Conservation (phyloP, 2,888 invertebrate species). For the Aspidiotus rigidus region DNA sequence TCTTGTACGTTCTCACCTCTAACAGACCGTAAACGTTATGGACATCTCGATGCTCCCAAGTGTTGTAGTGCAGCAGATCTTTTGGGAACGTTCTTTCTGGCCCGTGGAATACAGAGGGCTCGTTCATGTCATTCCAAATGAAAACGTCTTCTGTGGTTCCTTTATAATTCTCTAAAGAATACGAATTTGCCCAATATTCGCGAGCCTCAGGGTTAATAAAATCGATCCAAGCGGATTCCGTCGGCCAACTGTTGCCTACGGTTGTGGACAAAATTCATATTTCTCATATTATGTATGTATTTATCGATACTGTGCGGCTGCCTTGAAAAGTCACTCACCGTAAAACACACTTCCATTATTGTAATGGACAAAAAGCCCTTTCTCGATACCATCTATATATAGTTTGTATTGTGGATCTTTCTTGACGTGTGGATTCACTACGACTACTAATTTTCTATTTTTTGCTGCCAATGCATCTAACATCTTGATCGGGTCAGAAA, state of each 20-base stretch:
- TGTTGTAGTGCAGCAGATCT: slow-evolving; percentile 76
- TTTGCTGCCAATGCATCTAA: slow-evolving; percentile 76
- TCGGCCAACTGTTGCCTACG: slow-evolving; percentile 90
- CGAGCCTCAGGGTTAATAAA: slow-evolving; percentile 78
- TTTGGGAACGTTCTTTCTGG: slow-evolving; percentile 98
- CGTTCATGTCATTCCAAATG: slow-evolving; percentile 99
- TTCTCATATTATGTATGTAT: background rate
- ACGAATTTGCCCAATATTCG: slow-evolving; percentile 68
- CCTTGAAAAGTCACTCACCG: slow-evolving; percentile 57
- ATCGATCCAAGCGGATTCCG: slow-evolving; percentile 87
- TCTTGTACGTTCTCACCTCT: slow-evolving; percentile 41
- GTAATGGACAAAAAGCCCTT: slow-evolving; percentile 79
- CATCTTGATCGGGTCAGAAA: slow-evolving; percentile 79
- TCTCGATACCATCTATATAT: slow-evolving; percentile 78
- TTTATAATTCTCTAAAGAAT: slow-evolving; percentile 57
- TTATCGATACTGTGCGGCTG: background rate
- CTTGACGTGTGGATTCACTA: slow-evolving; percentile 98
- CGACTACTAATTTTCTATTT: slow-evolving; percentile 85
- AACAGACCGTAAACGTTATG: slow-evolving; percentile 87
- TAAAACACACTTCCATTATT: slow-evolving; percentile 89
- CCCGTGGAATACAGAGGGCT: slow-evolving; percentile 96
- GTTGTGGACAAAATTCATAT: background rate
- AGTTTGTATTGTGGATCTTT: slow-evolving; percentile 78
- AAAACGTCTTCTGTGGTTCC: slow-evolving; percentile 76
- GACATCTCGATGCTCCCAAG: slow-evolving; percentile 84